Conservation (phyloP, 2,797 vertebrate genomes). For the Enteromius thamalakanensis region DNA sequence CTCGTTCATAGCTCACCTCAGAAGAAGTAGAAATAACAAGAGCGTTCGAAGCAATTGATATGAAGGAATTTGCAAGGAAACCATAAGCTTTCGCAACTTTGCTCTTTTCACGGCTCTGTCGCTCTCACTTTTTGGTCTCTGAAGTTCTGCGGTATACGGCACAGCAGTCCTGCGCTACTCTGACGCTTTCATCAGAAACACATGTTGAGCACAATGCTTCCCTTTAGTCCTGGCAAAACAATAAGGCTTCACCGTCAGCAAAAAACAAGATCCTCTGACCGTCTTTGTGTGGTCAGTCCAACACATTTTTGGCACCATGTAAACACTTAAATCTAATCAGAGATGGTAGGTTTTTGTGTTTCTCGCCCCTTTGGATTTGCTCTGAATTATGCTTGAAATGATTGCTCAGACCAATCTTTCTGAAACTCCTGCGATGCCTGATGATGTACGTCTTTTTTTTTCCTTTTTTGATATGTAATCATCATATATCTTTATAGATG, state of each 20-base stretch:
- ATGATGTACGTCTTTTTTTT: conserved; percentile 14
- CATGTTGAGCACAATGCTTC: conserved; percentile 55
- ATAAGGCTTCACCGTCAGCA: conserved; percentile 36
- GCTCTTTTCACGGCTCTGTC: background rate
- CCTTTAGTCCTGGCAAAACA: conserved; percentile 38
- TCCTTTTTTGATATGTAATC: conserved; percentile 64
- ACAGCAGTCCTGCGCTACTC: conserved; percentile 43
- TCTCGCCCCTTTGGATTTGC: background rate
- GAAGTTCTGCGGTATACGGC: conserved; percentile 47
- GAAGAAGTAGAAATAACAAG: conserved; percentile 28
- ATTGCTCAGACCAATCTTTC: conserved; percentile 5
- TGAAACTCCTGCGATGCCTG: conserved; percentile 20
- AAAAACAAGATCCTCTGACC: background rate
- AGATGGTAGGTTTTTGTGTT: conserved; percentile 22
- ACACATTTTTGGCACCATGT: background rate
- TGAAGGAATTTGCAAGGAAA: conserved; percentile 23
- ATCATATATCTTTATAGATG: conserved; percentile 75
- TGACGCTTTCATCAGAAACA: conserved; percentile 58
- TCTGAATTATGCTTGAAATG: conserved; percentile 16
- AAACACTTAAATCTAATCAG: conserved; percentile 1
- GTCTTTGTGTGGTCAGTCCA: background rate
- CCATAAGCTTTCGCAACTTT: conserved; percentile 63
- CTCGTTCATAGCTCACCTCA: conserved; percentile 25
- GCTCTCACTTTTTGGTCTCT: conserved; percentile 53
- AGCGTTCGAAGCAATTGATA: background rate